Conservation (phyloP, 2,113 vertebrate species). For the Raphicerus campestris region DNA sequence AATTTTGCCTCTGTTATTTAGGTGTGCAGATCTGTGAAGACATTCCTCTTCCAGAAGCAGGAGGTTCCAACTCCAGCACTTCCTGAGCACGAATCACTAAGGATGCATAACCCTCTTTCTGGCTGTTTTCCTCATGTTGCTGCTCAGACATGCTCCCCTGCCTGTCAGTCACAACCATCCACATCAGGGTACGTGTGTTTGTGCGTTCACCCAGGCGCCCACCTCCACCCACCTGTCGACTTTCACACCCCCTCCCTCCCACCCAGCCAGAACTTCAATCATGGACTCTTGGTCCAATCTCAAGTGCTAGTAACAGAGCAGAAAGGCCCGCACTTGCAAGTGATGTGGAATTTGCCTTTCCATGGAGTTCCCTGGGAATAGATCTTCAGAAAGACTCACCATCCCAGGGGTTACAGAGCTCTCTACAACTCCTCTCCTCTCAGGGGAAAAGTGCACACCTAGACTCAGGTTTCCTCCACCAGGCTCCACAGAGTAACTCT, state of each 20-base stretch:
- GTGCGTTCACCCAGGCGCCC: fast-evolving
- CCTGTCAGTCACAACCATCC: background rate
- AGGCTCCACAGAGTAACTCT: background rate
- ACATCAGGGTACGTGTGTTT: fast-evolving
- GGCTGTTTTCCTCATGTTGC: background rate
- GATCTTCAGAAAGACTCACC: background rate
- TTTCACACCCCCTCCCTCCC: fast-evolving
- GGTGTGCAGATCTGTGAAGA: background rate
- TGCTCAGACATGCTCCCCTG: fast-evolving
- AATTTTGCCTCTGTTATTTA: background rate
- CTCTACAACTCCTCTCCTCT: background rate
- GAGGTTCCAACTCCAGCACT: background rate
- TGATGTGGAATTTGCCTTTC: background rate
- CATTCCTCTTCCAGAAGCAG: background rate
- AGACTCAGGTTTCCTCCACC: background rate
- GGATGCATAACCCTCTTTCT: background rate
- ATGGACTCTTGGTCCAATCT: too few relatives aligned
- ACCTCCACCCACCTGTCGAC: background rate
- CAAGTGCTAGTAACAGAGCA: background rate
- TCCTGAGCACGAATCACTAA: background rate
- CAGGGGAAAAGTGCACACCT: background rate
- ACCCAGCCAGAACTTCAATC: background rate
- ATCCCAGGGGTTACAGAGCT: background rate
- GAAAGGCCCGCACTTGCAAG: background rate
- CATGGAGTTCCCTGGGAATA: background rate